Evolutionary conservation across 1,140 invertebrate species (phyloP), one percentile per base, ranked within the genome.

Genomic region (Physella acuta): DNA sequence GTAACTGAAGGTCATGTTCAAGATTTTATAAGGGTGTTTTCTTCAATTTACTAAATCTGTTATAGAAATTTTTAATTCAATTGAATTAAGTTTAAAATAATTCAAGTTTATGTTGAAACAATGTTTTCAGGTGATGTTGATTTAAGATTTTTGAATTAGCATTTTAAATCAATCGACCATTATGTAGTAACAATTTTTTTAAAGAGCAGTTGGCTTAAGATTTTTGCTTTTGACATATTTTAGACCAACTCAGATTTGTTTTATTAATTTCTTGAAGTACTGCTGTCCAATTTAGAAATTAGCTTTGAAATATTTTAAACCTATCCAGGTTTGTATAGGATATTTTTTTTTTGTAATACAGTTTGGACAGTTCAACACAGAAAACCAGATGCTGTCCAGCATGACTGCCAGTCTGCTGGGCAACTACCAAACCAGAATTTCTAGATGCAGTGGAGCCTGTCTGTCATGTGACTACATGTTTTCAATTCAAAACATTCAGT

Each of bases 381-480:
- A 34, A 51, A 64, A 44, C n/a, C 34, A 49, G n/a, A 2, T 2
- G 28, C 24, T 63, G n/a, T 4, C 1, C 24, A 1, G 0, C 2
- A 5, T 26, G 5, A 24, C 39, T 26, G 1, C 24, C 20, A n/a
- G 3, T 20, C 14, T 1, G 16, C 37, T 63, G 2, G 36, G 4
- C 2, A 63, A 51, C 37, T 63, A 63, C 37, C 37, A 51, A 24
- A 36, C 2, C 49, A 34, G 36, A 59, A 14, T 31, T 2, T 73
- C 76, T 14, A 16, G 8, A 0, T 81, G 80, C 70, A 30, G 58
- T 17, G 72, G 73, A 4, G 33, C 31, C 4, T 82, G 81, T 60
- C 39, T 60, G 14, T 68, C 77, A 31, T 82, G 81, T 55, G 71
- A 74, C 5, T 80, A 79, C 52, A 37, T 79, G 16, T 65, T 72